phyloP scores from a whole-genome alignment of 1,140 invertebrate species.

The Calosoma granatense region DNA sequence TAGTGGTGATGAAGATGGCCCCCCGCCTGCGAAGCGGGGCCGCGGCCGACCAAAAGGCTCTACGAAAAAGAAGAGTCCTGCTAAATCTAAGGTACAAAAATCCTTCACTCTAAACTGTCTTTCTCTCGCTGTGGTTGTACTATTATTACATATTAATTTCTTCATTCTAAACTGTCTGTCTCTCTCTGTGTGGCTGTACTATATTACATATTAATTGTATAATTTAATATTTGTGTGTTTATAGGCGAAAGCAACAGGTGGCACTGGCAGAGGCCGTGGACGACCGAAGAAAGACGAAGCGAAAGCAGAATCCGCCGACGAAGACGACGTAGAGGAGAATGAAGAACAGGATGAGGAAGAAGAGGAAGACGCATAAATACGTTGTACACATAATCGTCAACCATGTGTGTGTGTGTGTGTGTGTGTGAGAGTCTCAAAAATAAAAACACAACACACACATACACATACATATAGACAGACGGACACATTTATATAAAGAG shows the following conservation, averaged over 20 bases:
- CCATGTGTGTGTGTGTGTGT: too few species aligned
- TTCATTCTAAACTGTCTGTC: not conserved
- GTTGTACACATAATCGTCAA: not conserved
- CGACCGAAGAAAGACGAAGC: slow-evolving; percentile 25
- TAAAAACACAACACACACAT: too few species aligned
- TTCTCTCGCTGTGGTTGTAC: too few species aligned
- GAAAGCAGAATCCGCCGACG: slow-evolving; percentile 21
- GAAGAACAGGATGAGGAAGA: slow-evolving; percentile 21
- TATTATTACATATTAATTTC: too few species aligned
- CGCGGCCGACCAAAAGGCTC: slow-evolving; percentile 28
- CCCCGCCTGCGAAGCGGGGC: slow-evolving; percentile 24
- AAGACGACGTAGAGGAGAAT: slow-evolving; percentile 18
- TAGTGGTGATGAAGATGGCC: not conserved
- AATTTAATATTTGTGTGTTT: too few species aligned
- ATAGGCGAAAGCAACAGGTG: not conserved
- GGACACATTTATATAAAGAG: too few species aligned
- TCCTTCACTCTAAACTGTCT: not conserved
- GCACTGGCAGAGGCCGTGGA: slow-evolving; percentile 19
- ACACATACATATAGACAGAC: too few species aligned
- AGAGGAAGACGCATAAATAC: slow-evolving; percentile 16
- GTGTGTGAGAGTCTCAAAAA: too few species aligned
- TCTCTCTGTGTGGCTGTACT: too few species aligned
- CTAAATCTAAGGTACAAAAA: not conserved
- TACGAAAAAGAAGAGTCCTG: slow-evolving; percentile 24
- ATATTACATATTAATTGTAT: too few species aligned